Percentiles rank a stretch among this genome's conserved stretches.
phyloP scores from a whole-genome alignment of 2,888 invertebrate genomes.

The Chrysolina oricalcia region DNA sequence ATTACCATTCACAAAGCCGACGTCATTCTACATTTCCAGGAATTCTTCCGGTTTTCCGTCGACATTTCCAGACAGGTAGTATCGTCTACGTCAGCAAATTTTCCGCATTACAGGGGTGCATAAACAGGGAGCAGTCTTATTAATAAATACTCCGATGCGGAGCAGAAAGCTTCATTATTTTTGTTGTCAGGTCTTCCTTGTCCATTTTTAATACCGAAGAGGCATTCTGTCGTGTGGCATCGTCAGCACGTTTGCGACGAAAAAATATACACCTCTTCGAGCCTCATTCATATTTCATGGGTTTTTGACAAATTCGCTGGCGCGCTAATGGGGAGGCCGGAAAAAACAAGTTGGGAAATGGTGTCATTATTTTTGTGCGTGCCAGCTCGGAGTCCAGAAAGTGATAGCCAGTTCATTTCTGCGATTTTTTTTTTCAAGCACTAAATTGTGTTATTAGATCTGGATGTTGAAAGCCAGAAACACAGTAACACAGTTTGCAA shows the following conservation, averaged over 20 bases:
- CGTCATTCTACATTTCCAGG: background rate
- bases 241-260: background rate
- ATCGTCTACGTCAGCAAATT: slow-evolving; percentile 6
- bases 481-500: too few relatives aligned
- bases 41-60: slow-evolving; percentile 11
- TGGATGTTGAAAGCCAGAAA: too few relatives aligned
- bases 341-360: background rate
- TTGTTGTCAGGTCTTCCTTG: slow-evolving; percentile 13
- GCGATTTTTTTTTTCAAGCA: too few relatives aligned
- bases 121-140: slow-evolving; percentile 9
- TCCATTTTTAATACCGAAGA: slow-evolving; percentile 7
- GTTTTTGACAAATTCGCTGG: slow-evolving; percentile 14
- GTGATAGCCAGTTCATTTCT: background rate
- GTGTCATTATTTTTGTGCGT: background rate
- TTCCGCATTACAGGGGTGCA: slow-evolving; percentile 15
- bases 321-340: background rate
- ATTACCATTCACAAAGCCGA: background rate
- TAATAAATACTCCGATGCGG: slow-evolving; percentile 18
- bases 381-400: background rate
- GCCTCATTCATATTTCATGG: slow-evolving; percentile 19
- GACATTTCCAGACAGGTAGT: slow-evolving; percentile 20
- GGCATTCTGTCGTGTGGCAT: background rate
- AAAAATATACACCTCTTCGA: slow-evolving; percentile 5
- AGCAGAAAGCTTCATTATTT: slow-evolving; percentile 14
- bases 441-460: too few relatives aligned